Evolutionary conservation across 2,113 vertebrate genomes (phyloP), one percentile per base, ranked within the genome.

Genomic region (Mormyrus iriodes): DNA sequence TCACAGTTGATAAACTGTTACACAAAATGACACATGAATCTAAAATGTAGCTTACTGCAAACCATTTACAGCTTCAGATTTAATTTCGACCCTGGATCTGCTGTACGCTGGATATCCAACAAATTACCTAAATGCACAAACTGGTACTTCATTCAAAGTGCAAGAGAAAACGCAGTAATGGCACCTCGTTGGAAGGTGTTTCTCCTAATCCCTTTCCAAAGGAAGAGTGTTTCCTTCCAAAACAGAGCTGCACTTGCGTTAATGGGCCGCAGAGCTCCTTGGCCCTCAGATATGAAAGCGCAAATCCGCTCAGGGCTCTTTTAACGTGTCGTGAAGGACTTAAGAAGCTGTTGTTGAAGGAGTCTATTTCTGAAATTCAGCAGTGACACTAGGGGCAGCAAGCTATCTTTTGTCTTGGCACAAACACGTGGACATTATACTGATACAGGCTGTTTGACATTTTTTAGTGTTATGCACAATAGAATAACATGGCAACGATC

Each of bases 161-260:
- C 51, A 19, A 53, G 89, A 89, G 82, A 91, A 93, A 92, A 94
- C 94, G 92, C 91, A 89, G 94, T 96, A 95, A 95, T 94, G 93
- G 93, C 92, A 93, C 93, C 94, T 95, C 94, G 95, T 95, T 95
- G 94, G 93, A 92, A 93, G 92, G 91, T 95, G 94, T 95, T 96
- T 94, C 95, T 95, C 94, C 93, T 95, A 94, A 95, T 95, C 95
- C 93, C 94, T 94, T 94, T 94, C 93, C 85, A 92, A 93, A 91
- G 93, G 93, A 93, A 94, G 94, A 95, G 95, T 95, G 94, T 94
- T 96, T 96, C 95, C 95, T 95, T 95, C 94, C 94, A 96, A 92
- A 69, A 85, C 90, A 90, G 73, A 83, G 53, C 65, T 17, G 73
- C 88, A 42, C 86, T 91, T 89, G 69, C 48, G 88, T 91, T 92